These are phyloP conservation scores for Montipora sp. DNA, from an alignment of 64 coral and sea anemone species.

Conservation along the genomic window DNA sequence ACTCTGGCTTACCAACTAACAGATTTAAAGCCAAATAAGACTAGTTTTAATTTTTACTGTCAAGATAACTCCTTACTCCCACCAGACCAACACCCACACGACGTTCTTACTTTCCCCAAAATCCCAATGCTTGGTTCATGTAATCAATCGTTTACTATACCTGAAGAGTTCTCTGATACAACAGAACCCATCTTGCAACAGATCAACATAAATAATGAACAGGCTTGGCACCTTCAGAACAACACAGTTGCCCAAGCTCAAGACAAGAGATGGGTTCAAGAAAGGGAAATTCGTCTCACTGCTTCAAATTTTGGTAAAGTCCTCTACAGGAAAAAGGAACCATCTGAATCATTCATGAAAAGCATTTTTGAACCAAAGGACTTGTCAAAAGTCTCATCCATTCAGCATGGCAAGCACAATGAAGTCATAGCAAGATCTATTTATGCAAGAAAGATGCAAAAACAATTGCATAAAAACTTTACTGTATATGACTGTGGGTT, in stretches of 20 bases:
- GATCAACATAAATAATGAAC: background rate
- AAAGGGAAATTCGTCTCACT: conserved; percentile 12
- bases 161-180: background rate
- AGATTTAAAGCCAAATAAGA: conserved; percentile 5
- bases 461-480: conserved; percentile 11
- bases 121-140: background rate
- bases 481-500: conserved; percentile 13
- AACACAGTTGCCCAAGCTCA: conserved; percentile 39
- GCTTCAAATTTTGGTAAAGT: conserved; percentile 32
- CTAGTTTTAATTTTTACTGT: background rate
- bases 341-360: conserved; percentile 3
- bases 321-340: conserved; percentile 11
- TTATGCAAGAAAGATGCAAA: conserved; percentile 22
- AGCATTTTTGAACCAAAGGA: conserved; percentile 40
- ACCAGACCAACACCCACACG: background rate
- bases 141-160: background rate
- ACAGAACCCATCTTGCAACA: too few species aligned
- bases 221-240: conserved; percentile 4
- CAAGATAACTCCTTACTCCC: background rate
- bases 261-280: conserved; percentile 14
- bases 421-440: conserved; percentile 24
- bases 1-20: conserved; percentile 34
- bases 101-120: background rate
- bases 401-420: conserved; percentile 11
- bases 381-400: conserved; percentile 19